Evolutionary conservation across 2,113 vertebrate genomes (phyloP).

Genomic region (Dolichallabes microphthalmus): DNA sequence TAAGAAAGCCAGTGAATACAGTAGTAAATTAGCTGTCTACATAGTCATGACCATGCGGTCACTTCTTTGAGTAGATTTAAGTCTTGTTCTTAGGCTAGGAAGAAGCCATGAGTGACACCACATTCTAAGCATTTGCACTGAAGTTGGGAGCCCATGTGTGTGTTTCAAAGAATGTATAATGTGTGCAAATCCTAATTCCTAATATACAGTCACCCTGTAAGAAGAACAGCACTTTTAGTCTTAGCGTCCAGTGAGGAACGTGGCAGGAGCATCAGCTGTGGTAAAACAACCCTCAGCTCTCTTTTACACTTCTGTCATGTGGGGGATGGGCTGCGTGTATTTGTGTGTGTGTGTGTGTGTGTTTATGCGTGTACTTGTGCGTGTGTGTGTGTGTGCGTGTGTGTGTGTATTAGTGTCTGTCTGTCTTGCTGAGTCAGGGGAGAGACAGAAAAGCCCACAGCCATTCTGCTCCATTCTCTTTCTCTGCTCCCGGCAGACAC

Average conservation of each 20-base stretch:
- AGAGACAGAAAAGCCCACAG: conserved; percentile 48
- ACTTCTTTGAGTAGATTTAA: neutral
- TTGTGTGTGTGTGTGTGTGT: conserved; percentile 18
- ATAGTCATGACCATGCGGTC: neutral
- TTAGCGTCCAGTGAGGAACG: conserved; percentile 25
- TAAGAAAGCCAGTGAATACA: neutral
- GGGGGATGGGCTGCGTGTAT: conserved; percentile 14
- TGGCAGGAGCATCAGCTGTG: conserved; percentile 29
- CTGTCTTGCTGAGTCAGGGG: conserved; percentile 54
- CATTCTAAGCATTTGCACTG: neutral
- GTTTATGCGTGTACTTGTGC: neutral
- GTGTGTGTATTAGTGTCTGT: conserved; percentile 23
- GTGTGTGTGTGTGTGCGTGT: conserved; percentile 14
- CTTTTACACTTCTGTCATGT: conserved; percentile 13
- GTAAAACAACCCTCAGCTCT: conserved; percentile 25
- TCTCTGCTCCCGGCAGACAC: conserved; percentile 49
- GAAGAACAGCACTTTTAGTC: neutral
- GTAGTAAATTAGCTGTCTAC: neutral
- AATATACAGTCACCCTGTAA: neutral
- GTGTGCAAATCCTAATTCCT: conserved; percentile 10
- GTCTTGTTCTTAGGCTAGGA: neutral
- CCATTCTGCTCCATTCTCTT: conserved; percentile 45
- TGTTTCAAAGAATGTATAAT: neutral
- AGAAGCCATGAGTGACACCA: neutral
- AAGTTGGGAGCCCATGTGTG: neutral